A percentile compares a stretch with the other conserved stretches of the same genome.
Evolutionary conservation across 1,140 invertebrate genomes (phyloP).

Genomic region (Chymomyza costata): DNA sequence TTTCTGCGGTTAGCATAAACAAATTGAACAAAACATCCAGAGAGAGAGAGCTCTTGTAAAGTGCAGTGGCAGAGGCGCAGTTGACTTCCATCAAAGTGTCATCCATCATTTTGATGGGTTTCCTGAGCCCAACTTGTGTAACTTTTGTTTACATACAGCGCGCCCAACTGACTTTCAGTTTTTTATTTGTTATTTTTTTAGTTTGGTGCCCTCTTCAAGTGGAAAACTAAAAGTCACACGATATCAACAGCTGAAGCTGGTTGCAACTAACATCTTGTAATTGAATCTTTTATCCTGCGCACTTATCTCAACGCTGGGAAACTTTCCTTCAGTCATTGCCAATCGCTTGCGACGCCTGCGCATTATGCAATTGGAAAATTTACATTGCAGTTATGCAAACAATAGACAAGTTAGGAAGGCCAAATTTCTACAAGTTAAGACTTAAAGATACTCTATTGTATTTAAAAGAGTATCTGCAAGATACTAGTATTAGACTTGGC

Average conservation of each 20-base stretch:
- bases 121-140: constrained; percentile 37
- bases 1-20: constrained; percentile 42
- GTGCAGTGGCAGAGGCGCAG: constrained; percentile 46
- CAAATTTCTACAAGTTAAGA: no score
- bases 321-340: not conserved
- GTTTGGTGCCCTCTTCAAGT: constrained; percentile 53
- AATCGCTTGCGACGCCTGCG: constrained; percentile 26
- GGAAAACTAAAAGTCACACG: constrained; percentile 43
- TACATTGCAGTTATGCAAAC: no score
- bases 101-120: constrained; percentile 67
- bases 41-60: not conserved
- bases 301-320: constrained; percentile 52
- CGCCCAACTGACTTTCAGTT: no score
- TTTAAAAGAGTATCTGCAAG: no score
- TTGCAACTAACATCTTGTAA: constrained; percentile 52
- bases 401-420: no score
- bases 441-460: no score
- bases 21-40: no score
- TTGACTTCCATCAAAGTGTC: constrained; percentile 59
- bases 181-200: constrained; percentile 18
- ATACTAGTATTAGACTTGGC: no score
- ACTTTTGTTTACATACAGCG: no score
- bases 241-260: constrained; percentile 42
- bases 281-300: constrained; percentile 64
- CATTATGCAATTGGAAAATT: no score